Evolutionary conservation across 1,140 invertebrate genomes (phyloP).

Genomic region (Pectinophora gossypiella): DNA sequence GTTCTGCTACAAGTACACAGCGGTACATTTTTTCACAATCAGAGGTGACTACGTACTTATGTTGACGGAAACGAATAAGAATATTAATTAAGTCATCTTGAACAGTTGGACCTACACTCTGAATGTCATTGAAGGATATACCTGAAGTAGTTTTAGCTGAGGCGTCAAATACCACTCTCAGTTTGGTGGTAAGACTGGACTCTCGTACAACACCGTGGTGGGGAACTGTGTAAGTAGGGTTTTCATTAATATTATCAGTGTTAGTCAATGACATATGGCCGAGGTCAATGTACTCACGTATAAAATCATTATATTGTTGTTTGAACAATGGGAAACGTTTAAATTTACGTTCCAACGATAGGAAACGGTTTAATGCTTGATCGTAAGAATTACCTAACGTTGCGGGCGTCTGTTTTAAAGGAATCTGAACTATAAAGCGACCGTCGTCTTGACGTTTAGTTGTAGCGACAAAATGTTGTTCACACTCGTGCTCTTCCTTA

Average conservation of each 20-base stretch:
- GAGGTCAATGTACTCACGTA: background rate
- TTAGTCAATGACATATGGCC: background rate
- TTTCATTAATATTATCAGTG: background rate
- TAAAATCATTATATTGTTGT: background rate
- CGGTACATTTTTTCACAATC: background rate
- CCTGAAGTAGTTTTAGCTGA: conserved; percentile 25
- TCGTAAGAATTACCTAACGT: background rate
- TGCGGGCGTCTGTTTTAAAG: background rate
- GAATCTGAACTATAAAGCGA: background rate
- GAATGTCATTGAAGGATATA: conserved; percentile 37
- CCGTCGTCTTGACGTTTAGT: background rate
- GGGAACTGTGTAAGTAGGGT: background rate
- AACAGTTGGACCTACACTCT: conserved; percentile 40
- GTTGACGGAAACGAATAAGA: background rate
- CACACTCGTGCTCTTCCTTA: background rate
- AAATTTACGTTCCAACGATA: background rate
- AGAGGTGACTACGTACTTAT: background rate
- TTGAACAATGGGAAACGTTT: background rate
- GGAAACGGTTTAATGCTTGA: background rate
- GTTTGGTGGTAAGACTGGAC: background rate
- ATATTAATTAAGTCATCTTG: conserved; percentile 22
- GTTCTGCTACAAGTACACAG: background rate
- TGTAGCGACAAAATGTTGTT: background rate
- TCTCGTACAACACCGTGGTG: conserved; percentile 1
- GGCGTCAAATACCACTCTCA: conserved; percentile 29